Base-by-base conservation (phyloP, 1,140 invertebrate genomes). In the Antheraea pernyi region DNA sequence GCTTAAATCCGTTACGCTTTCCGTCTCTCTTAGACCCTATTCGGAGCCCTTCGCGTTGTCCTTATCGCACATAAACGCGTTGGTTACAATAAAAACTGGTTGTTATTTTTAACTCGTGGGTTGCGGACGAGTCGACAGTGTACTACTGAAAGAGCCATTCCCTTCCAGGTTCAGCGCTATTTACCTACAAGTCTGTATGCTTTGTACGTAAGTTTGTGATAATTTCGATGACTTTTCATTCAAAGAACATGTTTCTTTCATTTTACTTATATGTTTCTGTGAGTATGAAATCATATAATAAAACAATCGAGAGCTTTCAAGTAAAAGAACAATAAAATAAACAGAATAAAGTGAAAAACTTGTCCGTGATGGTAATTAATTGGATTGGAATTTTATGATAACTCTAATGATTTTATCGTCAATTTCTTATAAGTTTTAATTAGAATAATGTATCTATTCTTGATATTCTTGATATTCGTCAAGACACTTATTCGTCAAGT, bases 41-140 rank as follows among this genome's bases (percentile, higher is more conserved):
- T 68, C 64, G 58, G 67, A 78, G 77, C 79, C 79, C 81, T 84
- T 81, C 86, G 77, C 65, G 74, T 80, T 73, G 76, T 89, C 86
- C 81, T 87, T 89, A 80, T 91, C 83, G 78, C 81, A 78, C 85
- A 61, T 78, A 83, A 81, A 80, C 84, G 82, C 81, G 84, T 79
- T 86, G 78, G 79, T 80, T 84, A 87, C 82, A 89, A 86, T 88
- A 90, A 89, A 91, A 93, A 92, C 89, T 93, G 91, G 92, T 91
- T 92, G 88, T 88, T 90, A 92, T 88, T 88, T 91, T 91, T 90
- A 91, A 92, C 91, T 93, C 88, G 87, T 88, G 90, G 86, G 86
- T 83, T 91, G 46, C 16, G 85, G 84, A 86, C 91, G 79, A 82
- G 71, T 75, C 80, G 80, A 79, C 86, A 81, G 80, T 77, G 75